Base-by-base conservation (phyloP, 2,113 vertebrate species). In the Brachyhypopomus occidentalis region DNA sequence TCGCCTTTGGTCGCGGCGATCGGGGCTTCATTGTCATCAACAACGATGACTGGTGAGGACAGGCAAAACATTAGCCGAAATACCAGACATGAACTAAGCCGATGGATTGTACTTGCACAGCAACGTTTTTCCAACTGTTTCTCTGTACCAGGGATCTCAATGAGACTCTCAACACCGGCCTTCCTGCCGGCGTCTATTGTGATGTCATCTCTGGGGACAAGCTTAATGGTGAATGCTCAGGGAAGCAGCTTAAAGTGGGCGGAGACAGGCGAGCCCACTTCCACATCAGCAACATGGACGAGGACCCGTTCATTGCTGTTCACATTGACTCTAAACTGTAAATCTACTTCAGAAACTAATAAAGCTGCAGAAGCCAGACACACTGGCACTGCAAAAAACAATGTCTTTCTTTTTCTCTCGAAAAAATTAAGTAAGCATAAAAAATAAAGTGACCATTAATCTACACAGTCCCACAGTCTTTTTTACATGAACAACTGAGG, bases 181-280 rank as follows among this genome's bases (percentile, higher is more conserved):
- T 98, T 87, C 94, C 94, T 19, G 88, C 85, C 69, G 97, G 96
- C 20, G 95, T 93, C 70, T 98, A 99, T 79, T 98, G 96, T 69
- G 97, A 99, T 22, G 88, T 98, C 27, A 96, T 99, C 80, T 98
- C 97, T 34, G 96, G 96, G 25, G 89, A 96, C 77, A 98, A 97
- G 52, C 88, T 94, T 14, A 64, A 72, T 11, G 72, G 27, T 52
- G 2, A 1, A 0, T 98, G 97, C 84, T 94, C 95, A 1, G 96
- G 96, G 76, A 94, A 91, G 81, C 83, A 94, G 86, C 88, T 98
- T 67, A 12, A 70, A 0, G 94, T 98, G 66, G 92, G 89, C 0
- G 16, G 8, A 1, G 91, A 95, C 19, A 95, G 97, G n/a, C 90
- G 0, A 0, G 95, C 95, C 59, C 67, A 91, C 45, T 96, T 98